Base-by-base conservation (phyloP, 2,888 invertebrate species). In the Tineola bisselliella region DNA sequence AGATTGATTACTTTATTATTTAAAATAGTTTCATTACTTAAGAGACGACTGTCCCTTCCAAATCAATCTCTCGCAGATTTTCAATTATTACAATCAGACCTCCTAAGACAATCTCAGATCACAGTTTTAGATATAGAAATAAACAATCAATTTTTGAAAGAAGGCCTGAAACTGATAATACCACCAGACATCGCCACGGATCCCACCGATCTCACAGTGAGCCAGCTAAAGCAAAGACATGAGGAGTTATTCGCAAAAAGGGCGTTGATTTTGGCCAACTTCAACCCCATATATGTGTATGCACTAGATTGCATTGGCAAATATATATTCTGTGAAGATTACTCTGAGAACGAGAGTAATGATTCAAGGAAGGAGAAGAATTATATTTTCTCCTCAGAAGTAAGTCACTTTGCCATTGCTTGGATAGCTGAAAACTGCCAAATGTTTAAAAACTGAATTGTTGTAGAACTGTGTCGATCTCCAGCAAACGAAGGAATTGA, bases 91-190 rank as follows among this genome's bases (percentile, higher is more conserved):
- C n/a, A n/a, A n/a, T n/a, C n/a, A n/a, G 88, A 90, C 65, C 80
- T 89, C 2, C 77, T 88, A 43, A 84, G 88, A 56, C 89, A 89
- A 69, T 88, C 89, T 67, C 89, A 90, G 61, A 89, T 91, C 43
- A 93, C 93, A 0, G 89, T 92, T 1, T 76, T 95, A 31, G 94
- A 95, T 81, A 89, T 95, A 8, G 91, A 92, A 71, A 79, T 94
- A 6, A 89, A 91, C 72, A 91, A 92, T 68, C 81, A 89, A 6
- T 79, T 94, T 66, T 79, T 95, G 0, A 91, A 91, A 72, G 92
- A 93, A 68, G 92, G 92, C 62, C 89, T 92, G 0, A 89, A 90
- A 64, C 90, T 95, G 66, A 86, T 94, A 64, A 83, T 95, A 1
- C 91, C 93, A 0, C 93, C 94, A 0, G 91, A 92, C 68, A 76